These are phyloP conservation scores for Oreonectes daqikongensis DNA, from an alignment of 2,797 vertebrate genomes.

Conservation along the genomic window DNA sequence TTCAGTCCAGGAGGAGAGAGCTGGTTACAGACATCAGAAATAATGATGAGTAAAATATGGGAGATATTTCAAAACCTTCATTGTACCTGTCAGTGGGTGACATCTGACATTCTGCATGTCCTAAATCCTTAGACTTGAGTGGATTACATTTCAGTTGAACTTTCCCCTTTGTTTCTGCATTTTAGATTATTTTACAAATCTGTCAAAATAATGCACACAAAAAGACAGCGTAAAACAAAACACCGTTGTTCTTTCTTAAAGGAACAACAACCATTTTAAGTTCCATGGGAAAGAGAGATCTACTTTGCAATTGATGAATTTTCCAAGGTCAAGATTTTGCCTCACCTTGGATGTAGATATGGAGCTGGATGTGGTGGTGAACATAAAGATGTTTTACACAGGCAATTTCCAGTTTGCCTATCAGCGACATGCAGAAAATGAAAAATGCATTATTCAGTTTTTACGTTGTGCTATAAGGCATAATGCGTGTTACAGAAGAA, in stretches of 20 bases:
- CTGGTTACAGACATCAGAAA: background rate
- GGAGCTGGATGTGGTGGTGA: slow-evolving; percentile 12
- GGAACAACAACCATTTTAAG: no score
- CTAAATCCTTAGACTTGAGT: background rate
- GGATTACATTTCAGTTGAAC: background rate
- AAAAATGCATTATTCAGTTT: slow-evolving; percentile 58
- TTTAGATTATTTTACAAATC: background rate
- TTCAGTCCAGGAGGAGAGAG: background rate
- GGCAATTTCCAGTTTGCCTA: slow-evolving; percentile 33
- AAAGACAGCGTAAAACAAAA: no score
- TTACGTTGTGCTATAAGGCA: slow-evolving; percentile 46
- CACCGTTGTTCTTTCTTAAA: background rate
- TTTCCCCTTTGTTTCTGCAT: background rate
- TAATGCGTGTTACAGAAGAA: slow-evolving; percentile 37
- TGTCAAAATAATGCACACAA: background rate
- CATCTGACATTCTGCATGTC: background rate
- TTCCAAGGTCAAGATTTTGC: background rate
- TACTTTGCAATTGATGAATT: no score
- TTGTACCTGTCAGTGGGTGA: background rate
- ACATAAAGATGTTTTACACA: slow-evolving; percentile 45
- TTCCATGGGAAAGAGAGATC: no score
- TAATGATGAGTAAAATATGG: background rate
- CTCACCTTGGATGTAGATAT: slow-evolving; percentile 20
- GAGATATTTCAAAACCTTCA: background rate
- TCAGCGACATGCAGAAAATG: slow-evolving; percentile 44